Evolutionary conservation across 2,888 invertebrate genomes (phyloP), one percentile per base, ranked within the genome.

Genomic region (Euphydryas editha): DNA sequence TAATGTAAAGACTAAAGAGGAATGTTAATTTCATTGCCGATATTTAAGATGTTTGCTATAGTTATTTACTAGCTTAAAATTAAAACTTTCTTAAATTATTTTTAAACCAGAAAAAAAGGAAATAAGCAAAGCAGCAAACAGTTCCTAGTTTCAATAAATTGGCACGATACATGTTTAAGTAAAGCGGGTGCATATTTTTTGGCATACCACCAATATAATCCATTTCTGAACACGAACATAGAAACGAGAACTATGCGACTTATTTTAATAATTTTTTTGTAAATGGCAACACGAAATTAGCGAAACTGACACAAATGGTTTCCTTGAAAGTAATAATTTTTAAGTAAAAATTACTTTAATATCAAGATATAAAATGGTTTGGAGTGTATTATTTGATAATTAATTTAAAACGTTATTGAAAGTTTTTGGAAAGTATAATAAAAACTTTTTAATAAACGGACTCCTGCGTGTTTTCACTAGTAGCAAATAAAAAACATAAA

Each of bases 141-240:
- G 36, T 17, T 4, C 17, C 54, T 54, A 54, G 54, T 36, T 17
- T 54, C 30, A 17, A 30, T 30, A 21, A 54, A 54, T 54, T 54
- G 54, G 54, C 54, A 54, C 54, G 36, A 17, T 36, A 54, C 49
- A 51, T 24, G 49, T 54, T 36, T 4, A 17, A 36, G 54, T 36
- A 11, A 30, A n/a, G n/a, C 36, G 54, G 54, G 30, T 54, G 54
- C n/a, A 30, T 42, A 17, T 42, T 56, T 24, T 51, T 39, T 68
- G 67, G 67, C 60, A 64, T 24, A n/a, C 18, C 24, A 42, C 67
- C 67, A 68, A 68, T 57, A 36, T 57, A 64, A 68, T 68, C 59
- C 42, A 37, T 20, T 8, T 24, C 57, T 56, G 59, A 59, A 67
- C 49, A 36, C 54, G 54, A 54, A 47, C 47, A 47, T 20, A 10